A percentile compares a stretch with the other conserved stretches of the same genome.
Conservation (phyloP, 2,888 invertebrate genomes). For the Synergus itoensis region DNA sequence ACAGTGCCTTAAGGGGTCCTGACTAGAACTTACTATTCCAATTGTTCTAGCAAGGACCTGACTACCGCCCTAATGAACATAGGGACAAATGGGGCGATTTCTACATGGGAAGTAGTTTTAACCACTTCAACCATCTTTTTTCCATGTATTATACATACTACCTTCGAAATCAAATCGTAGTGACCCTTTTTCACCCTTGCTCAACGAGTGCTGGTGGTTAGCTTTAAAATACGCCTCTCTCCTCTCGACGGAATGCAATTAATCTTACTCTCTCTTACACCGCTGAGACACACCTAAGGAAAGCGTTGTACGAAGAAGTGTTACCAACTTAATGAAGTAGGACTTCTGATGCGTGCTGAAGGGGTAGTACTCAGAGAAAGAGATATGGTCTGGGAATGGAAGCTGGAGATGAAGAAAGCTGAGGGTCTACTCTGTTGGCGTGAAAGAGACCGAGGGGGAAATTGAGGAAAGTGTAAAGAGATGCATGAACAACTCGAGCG, state of each 20-base stretch:
- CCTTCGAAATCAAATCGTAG: slow-evolving; percentile 39
- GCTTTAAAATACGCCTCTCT: slow-evolving; percentile 73
- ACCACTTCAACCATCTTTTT: slow-evolving; percentile 50
- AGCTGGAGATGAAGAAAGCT: slow-evolving; percentile 50
- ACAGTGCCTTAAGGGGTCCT: no score
- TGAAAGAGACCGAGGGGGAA: slow-evolving; percentile 54
- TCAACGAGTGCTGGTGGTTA: slow-evolving; percentile 64
- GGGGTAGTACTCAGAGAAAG: slow-evolving; percentile 51
- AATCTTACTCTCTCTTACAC: slow-evolving; percentile 73
- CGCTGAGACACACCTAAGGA: slow-evolving; percentile 53
- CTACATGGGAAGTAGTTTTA: no score
- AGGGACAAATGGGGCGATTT: no score
- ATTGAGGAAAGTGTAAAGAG: slow-evolving; percentile 57
- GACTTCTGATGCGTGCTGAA: slow-evolving; percentile 73
- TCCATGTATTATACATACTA: slow-evolving; percentile 44
- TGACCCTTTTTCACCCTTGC: slow-evolving; percentile 54
- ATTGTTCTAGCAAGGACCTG: no score
- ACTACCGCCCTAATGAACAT: no score
- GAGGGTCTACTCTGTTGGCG: slow-evolving; percentile 44
- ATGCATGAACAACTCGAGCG: slow-evolving; percentile 56
- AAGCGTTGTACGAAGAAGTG: slow-evolving; percentile 69
- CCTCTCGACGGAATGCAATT: slow-evolving; percentile 75
- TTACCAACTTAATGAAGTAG: slow-evolving; percentile 76
- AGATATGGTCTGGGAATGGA: slow-evolving; percentile 43
- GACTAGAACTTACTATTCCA: no score